These are phyloP conservation scores for Petrocephalus microphthalmus DNA, from an alignment of 2,113 vertebrate species.

Conservation along the genomic window DNA sequence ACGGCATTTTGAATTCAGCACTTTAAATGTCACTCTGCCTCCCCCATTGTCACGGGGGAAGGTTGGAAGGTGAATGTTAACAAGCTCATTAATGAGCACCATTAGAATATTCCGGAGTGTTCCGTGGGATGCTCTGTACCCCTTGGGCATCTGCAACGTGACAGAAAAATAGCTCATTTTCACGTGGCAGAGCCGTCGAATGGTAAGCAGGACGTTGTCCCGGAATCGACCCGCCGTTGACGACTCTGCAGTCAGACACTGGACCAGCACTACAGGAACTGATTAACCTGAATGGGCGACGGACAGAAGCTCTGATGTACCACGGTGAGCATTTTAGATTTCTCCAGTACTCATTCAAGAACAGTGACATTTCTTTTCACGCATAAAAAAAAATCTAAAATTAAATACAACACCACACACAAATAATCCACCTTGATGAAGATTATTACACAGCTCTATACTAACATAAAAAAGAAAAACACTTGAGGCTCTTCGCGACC, in stretches of 20 bases:
- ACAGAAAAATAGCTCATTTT: background rate
- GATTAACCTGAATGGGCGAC: background rate
- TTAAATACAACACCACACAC: background rate
- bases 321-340: background rate
- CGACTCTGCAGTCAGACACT: background rate
- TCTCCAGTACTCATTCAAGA: background rate
- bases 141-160: background rate
- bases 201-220: background rate
- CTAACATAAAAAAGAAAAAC: background rate
- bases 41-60: background rate
- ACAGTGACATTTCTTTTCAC: background rate
- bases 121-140: background rate
- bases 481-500: background rate
- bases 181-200: background rate
- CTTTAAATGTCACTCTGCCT: constrained; percentile 17
- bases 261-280: background rate
- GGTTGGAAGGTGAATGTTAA: constrained; percentile 21
- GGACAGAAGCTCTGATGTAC: background rate
- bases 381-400: background rate
- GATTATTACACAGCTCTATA: background rate
- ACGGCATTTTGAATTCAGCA: constrained; percentile 12
- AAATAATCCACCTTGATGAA: background rate
- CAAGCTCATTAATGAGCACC: constrained; percentile 22
- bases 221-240: background rate
- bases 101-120: background rate